Conservation (phyloP, 1,140 invertebrate genomes). For the Rhagoletis pomonella region DNA sequence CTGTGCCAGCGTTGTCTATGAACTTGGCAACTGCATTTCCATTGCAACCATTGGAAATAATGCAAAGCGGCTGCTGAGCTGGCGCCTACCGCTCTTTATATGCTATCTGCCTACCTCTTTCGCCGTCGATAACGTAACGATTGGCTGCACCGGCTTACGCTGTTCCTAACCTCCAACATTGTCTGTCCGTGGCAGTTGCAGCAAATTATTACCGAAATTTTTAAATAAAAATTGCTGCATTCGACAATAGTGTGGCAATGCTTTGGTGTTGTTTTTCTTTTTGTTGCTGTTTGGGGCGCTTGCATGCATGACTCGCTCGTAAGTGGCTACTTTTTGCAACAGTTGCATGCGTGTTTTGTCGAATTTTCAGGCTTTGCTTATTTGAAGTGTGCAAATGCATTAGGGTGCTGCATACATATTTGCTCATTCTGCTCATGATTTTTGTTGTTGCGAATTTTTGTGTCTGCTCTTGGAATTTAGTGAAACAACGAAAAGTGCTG, state of each 20-base stretch:
- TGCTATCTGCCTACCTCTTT: not conserved
- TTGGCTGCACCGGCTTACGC: not conserved
- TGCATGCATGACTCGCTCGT: not conserved
- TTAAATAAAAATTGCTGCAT: conserved; percentile 32
- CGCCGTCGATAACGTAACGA: not conserved
- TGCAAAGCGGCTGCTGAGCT: not conserved
- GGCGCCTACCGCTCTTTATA: too few species aligned
- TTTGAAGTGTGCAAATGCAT: not conserved
- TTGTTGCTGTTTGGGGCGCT: not conserved
- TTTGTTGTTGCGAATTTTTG: not conserved
- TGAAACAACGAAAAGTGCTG: conserved; percentile 26
- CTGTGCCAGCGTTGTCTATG: not conserved
- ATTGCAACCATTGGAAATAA: not conserved
- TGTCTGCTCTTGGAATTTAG: not conserved
- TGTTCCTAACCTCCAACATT: not conserved
- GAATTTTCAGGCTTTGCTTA: conserved; percentile 27
- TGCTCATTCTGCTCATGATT: not conserved
- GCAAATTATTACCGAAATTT: conserved; percentile 46
- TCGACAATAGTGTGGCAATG: not conserved
- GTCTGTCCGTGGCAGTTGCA: conserved; percentile 28
- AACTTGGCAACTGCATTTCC: conserved; percentile 1
- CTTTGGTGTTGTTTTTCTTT: not conserved
- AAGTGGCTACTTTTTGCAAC: not conserved
- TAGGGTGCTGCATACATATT: not conserved
- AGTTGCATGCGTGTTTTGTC: not conserved